Conservation (phyloP, 1,140 invertebrate genomes). For the Triops longicaudatus region DNA sequence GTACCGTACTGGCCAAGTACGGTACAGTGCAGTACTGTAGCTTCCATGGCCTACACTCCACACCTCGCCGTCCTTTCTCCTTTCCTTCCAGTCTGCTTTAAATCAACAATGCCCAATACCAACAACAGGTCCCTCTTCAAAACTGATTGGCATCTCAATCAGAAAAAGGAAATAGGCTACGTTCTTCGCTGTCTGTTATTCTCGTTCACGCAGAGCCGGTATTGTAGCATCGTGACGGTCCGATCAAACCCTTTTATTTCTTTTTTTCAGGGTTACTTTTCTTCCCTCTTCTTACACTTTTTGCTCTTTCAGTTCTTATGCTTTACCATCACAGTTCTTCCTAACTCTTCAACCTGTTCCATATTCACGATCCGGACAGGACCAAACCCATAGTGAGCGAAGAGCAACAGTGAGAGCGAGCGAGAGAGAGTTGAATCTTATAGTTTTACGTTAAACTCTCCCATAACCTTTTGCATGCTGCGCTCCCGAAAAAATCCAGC, state of each 20-base stretch:
- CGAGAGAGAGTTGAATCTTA: background rate
- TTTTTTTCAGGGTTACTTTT: no score
- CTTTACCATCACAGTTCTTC: background rate
- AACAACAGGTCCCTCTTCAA: background rate
- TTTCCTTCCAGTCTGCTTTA: background rate
- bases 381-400: background rate
- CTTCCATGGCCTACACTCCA: no score
- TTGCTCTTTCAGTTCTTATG: background rate
- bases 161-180: slow-evolving; percentile 8
- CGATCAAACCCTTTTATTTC: background rate
- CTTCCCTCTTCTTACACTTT: no score
- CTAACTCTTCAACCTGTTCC: slow-evolving; percentile 10
- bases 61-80: background rate
- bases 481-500: background rate
- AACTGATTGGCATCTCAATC: slow-evolving; percentile 15
- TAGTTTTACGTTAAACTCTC: slow-evolving; percentile 13
- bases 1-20: no score
- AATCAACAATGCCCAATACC: slow-evolving; percentile 11
- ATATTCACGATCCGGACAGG: background rate
- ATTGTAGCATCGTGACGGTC: slow-evolving; percentile 14
- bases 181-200: slow-evolving; percentile 3
- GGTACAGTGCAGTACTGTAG: no score
- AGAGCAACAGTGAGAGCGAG: no score
- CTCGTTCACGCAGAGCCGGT: slow-evolving; percentile 4
- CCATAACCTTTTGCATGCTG: slow-evolving; percentile 9